Evolutionary conservation across 1,140 invertebrate species (phyloP), one percentile per base, ranked within the genome.

Genomic region (Intoshia linei): DNA sequence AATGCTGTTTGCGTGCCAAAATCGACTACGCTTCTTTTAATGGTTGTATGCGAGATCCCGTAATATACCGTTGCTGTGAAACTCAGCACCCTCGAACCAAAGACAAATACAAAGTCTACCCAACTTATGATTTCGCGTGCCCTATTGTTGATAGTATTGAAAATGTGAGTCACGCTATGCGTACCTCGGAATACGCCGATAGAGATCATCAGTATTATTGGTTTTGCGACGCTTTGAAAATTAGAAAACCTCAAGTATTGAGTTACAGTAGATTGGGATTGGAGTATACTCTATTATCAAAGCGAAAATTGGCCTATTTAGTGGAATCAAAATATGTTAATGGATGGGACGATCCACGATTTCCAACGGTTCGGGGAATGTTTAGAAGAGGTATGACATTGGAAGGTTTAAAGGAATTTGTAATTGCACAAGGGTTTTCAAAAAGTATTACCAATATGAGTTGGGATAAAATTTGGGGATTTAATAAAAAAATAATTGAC

Each of bases 401-500:
- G 13, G 76, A 90, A 51, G 87, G 77, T 1, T 59, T 98, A 5
- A 76, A 79, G 46, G 75, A 93, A 59, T 98, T 98, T 50, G 93
- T 98, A 44, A 70, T 84, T 24, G 78, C 84, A n/a, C 90, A 98
- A 64, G 56, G 57, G 39, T 37, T 30, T 30, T 92, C 83, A 18
- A 66, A 74, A 44, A 78, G 83, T 7, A 79, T 95, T 3, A 81
- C 90, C 2, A 79, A 81, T 49, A 98, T 98, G 90, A 83, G 92
- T 51, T 98, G 90, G 90, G 87, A 98, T 54, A 98, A 98, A 61
- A 90, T 98, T 43, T 98, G 90, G 90, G 68, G 84, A 7, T 78
- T 93, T 46, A 98, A 98, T 52, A 92, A 90, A 55, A 93, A 93
- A 66, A 72, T 74, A 45, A 79, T 90, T 45, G 81, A 90, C 57